These are phyloP conservation scores for Caenorhabditis virilis DNA, from an alignment of 2,888 invertebrate species.

Conservation along the genomic window DNA sequence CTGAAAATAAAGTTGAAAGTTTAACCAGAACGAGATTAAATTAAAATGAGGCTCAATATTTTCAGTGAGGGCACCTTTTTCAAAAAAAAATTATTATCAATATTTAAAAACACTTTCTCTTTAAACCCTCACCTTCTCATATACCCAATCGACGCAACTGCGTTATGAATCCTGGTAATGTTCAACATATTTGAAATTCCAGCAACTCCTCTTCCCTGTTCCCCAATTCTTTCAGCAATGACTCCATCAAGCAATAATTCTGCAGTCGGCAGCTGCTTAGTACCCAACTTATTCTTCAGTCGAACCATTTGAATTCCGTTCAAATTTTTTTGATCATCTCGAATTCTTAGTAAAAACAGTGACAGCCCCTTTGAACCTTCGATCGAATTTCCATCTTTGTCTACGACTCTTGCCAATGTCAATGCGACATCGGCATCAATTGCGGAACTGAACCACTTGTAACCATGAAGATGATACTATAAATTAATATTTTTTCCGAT, in stretches of 20 bases:
- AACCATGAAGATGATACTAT: conserved; percentile 71
- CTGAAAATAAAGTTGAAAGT: too few species aligned
- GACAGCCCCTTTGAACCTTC: conserved; percentile 72
- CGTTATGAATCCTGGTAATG: conserved; percentile 73
- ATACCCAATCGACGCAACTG: conserved; percentile 69
- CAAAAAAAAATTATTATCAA: too few species aligned
- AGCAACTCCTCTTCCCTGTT: conserved; percentile 70
- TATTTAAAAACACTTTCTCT: too few species aligned
- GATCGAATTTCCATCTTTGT: conserved; percentile 67
- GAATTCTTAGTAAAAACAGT: conserved; percentile 72
- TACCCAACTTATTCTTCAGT: conserved; percentile 74
- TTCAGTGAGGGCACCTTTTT: background rate
- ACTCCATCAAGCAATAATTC: conserved; percentile 73
- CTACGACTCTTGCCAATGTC: conserved; percentile 72
- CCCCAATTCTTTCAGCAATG: conserved; percentile 46
- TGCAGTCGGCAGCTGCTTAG: conserved; percentile 74
- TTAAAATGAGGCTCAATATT: too few species aligned
- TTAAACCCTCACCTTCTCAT: conserved; percentile 48
- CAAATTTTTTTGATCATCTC: conserved; percentile 69
- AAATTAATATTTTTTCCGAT: background rate
- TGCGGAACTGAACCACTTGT: conserved; percentile 75
- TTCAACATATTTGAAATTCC: conserved; percentile 73
- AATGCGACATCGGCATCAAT: conserved; percentile 74
- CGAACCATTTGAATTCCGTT: conserved; percentile 73
- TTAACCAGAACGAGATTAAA: too few species aligned